Percentiles rank a stretch among this genome's conserved stretches.
Evolutionary conservation across 2,113 vertebrate species (phyloP).

Genomic region (Heterochromis multidens): DNA sequence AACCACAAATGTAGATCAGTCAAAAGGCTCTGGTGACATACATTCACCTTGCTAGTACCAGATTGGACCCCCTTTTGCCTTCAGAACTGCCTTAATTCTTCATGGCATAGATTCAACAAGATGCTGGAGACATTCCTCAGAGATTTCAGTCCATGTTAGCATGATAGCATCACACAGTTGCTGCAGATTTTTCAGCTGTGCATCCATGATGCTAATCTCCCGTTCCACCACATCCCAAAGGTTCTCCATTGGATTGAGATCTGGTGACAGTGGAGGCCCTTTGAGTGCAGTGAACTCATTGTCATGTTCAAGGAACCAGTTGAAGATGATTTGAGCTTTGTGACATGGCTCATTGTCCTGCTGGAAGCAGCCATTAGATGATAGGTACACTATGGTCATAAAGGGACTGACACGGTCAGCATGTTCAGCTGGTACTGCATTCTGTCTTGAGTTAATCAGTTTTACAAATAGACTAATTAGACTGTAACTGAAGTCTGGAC

Average conservation of each 20-base stretch:
- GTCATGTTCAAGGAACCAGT: neutral
- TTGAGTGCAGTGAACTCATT: neutral
- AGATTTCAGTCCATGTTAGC: neutral
- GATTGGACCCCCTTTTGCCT: neutral
- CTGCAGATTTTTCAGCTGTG: neutral
- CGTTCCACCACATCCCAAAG: neutral
- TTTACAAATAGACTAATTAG: neutral
- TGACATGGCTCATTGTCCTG: neutral
- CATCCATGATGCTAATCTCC: neutral
- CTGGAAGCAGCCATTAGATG: neutral
- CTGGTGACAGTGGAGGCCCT: neutral
- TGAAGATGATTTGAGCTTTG: neutral
- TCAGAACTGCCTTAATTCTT: neutral
- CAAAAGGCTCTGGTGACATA: neutral
- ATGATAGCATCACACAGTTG: neutral
- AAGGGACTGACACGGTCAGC: neutral
- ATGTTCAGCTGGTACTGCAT: neutral
- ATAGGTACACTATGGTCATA: neutral
- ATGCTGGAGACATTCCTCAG: neutral
- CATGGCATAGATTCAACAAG: neutral
- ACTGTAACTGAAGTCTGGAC: neutral
- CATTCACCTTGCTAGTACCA: neutral
- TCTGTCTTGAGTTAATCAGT: neutral
- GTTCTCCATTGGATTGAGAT: neutral
- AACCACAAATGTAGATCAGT: neutral